Conservation (phyloP, 2,113 vertebrate species). For the Silurus asotus region DNA sequence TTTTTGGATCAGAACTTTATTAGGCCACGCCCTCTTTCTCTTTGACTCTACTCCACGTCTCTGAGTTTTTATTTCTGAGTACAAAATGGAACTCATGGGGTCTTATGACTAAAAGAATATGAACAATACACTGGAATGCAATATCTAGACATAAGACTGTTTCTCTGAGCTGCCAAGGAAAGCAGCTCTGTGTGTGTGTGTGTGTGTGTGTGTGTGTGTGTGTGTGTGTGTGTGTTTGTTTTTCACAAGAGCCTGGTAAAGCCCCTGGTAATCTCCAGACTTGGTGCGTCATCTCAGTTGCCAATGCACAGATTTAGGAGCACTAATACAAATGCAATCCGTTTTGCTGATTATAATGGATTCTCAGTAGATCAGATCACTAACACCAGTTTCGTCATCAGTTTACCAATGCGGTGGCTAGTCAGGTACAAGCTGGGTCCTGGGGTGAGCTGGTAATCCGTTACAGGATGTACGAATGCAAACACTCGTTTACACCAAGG, state of each 20-base stretch:
- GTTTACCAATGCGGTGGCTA: not conserved
- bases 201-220: not conserved
- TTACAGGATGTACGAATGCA: not conserved
- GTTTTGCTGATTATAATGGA: not conserved
- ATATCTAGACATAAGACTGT: not conserved
- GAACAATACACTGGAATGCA: not conserved
- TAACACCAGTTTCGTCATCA: not conserved
- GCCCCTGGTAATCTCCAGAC: not conserved
- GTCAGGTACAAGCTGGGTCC: not conserved
- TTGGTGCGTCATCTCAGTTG: not conserved
- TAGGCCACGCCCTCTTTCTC: not conserved
- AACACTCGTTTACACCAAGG: not conserved
- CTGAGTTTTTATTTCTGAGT: not conserved
- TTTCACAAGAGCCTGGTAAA: not conserved
- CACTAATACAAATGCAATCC: not conserved
- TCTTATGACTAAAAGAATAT: not conserved
- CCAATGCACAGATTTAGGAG: not conserved
- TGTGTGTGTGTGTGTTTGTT: not conserved
- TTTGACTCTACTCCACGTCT: not conserved
- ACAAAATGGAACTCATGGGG: not conserved
- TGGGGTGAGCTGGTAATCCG: not conserved
- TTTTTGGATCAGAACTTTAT: not conserved
- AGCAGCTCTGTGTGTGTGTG: not conserved
- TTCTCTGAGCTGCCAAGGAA: not conserved
- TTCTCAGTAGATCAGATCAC: not conserved